Conservation (phyloP, 2,113 vertebrate species). For the Trinectes maculatus region DNA sequence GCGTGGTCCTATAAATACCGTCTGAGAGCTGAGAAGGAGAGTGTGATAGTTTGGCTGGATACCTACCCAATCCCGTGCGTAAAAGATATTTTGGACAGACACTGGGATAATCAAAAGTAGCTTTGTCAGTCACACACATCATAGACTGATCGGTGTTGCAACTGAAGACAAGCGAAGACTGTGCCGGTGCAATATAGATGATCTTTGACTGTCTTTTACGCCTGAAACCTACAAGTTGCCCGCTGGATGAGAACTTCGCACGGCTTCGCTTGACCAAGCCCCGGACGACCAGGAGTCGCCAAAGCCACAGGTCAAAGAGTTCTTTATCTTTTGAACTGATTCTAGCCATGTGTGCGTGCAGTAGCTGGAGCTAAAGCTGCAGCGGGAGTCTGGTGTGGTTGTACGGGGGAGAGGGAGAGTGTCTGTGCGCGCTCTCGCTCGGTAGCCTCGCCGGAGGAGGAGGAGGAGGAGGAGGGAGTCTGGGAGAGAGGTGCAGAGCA, state of each 20-base stretch:
- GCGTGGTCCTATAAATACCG: conserved; percentile 81
- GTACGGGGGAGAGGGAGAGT: conserved; percentile 35
- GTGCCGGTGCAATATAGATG: conserved; percentile 8
- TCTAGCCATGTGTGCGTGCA: conserved; percentile 62
- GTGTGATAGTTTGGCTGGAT: conserved; percentile 75
- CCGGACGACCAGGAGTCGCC: conserved; percentile 40
- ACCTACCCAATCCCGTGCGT: conserved; percentile 62
- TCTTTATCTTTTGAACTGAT: conserved; percentile 40
- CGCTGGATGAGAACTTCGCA: conserved; percentile 30
- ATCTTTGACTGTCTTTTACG: conserved; percentile 32
- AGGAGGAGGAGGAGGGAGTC: conserved; percentile 68
- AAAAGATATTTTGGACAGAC: conserved; percentile 53
- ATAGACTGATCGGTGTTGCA: conserved; percentile 1
- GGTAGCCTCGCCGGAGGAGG: conserved; percentile 42
- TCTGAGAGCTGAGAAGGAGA: conserved; percentile 73
- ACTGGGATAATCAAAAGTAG: conserved; percentile 44
- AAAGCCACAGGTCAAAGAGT: conserved; percentile 56
- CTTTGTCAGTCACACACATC: conserved; percentile 17
- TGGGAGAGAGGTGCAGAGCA: conserved; percentile 61
- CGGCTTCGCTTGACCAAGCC: conserved; percentile 20
- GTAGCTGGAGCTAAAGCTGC: conserved; percentile 57
- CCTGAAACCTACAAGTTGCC: conserved; percentile 54
- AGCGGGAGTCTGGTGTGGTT: conserved; percentile 44
- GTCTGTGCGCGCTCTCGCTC: conserved; percentile 47
- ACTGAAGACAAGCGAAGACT: conserved; percentile 1